A percentile compares a stretch with the other conserved stretches of the same genome.
Conservation (phyloP, 2,888 invertebrate genomes). For the Drosophila mimetica region DNA sequence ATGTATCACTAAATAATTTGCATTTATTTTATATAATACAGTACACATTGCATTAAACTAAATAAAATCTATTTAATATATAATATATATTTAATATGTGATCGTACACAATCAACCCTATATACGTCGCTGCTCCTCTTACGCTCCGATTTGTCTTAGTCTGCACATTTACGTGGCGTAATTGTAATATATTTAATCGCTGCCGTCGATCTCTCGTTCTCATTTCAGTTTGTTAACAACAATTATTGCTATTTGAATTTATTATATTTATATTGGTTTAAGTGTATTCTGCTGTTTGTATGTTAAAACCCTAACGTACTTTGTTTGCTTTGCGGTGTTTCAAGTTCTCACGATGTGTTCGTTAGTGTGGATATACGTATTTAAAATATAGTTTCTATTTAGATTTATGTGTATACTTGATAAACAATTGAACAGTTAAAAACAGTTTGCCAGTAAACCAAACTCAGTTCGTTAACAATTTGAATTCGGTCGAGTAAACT, state of each 20-base stretch:
- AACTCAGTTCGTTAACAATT: constrained; percentile 38
- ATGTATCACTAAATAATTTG: constrained; percentile 76
- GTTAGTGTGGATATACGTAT: constrained; percentile 38
- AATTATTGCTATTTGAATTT: constrained; percentile 72
- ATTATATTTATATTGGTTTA: constrained; percentile 67
- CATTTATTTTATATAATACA: constrained; percentile 79
- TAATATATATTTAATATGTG: constrained; percentile 62
- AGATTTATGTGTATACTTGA: constrained; percentile 30
- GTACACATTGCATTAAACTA: constrained; percentile 77
- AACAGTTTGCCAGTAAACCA: constrained; percentile 45
- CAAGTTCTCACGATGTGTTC: constrained; percentile 49
- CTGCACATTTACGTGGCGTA: constrained; percentile 33
- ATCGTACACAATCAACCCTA: constrained; percentile 59
- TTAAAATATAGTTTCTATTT: constrained; percentile 54
- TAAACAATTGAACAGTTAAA: constrained; percentile 47
- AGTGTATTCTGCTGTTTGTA: constrained; percentile 51
- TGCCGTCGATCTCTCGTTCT: constrained; percentile 29
- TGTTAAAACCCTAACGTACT: constrained; percentile 42
- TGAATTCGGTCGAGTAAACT: constrained; percentile 36
- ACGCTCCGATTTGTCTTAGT: constrained; percentile 38
- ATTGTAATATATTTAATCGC: constrained; percentile 27
- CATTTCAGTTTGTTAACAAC: constrained; percentile 61
- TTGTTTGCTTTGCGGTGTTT: constrained; percentile 61
- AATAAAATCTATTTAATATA: constrained; percentile 71
- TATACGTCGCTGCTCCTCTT: constrained; percentile 51